Evolutionary conservation across 2,113 vertebrate species (phyloP).

Genomic region (Heterochromis multidens): DNA sequence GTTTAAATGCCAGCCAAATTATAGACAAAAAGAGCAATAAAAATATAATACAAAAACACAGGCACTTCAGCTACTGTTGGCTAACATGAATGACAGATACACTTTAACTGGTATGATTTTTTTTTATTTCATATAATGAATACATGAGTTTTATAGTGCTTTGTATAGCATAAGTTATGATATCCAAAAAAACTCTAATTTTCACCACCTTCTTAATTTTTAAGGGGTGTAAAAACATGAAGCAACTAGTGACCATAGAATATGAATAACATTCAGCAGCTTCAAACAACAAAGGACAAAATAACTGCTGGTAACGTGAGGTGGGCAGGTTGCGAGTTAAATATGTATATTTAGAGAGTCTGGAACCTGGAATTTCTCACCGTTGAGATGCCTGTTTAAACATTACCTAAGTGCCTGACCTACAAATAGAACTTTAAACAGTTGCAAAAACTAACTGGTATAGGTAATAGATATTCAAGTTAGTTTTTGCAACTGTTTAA

Average conservation of each 20-base stretch:
- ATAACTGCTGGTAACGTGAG: not conserved
- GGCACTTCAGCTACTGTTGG: fast-evolving
- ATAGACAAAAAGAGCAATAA: not conserved
- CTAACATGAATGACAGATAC: not conserved
- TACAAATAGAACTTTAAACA: not conserved
- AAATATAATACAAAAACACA: not conserved
- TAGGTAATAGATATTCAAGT: too few relatives aligned
- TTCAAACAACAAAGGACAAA: not conserved
- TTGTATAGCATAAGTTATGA: too few relatives aligned
- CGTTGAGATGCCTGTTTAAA: not conserved
- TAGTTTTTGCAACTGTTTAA: too few relatives aligned
- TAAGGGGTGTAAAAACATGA: too few relatives aligned
- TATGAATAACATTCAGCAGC: not conserved
- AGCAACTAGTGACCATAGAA: not conserved
- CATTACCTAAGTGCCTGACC: not conserved
- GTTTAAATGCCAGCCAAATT: not conserved
- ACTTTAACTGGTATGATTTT: too few relatives aligned
- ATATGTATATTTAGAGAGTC: not conserved
- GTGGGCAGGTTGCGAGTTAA: not conserved
- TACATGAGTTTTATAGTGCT: too few relatives aligned
- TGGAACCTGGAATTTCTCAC: not conserved
- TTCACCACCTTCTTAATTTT: too few relatives aligned
- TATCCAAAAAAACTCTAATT: too few relatives aligned
- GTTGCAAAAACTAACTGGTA: too few relatives aligned
- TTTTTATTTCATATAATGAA: too few relatives aligned